These are phyloP conservation scores for Dichetophora obliterata DNA, from an alignment of 2,888 invertebrate species.

Conservation along the genomic window DNA sequence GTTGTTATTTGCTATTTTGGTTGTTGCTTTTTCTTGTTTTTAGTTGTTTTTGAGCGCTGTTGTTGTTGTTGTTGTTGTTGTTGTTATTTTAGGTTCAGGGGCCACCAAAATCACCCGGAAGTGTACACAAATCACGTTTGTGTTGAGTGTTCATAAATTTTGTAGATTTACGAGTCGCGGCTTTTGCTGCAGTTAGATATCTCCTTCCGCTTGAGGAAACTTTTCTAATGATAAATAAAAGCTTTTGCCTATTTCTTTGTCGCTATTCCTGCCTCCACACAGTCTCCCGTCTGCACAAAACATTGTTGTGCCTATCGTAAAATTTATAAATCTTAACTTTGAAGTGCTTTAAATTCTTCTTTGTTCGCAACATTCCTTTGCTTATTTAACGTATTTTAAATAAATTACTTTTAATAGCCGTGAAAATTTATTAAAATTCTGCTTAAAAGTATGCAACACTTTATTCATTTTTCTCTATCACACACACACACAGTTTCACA, in stretches of 20 bases:
- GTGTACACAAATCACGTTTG: conserved; percentile 20
- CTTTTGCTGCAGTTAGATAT: background rate
- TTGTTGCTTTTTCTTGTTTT: background rate
- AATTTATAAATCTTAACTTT: background rate
- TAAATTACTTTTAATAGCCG: background rate
- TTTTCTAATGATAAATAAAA: background rate
- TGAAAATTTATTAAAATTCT: background rate
- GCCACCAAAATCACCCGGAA: background rate
- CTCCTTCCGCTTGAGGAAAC: background rate
- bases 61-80: background rate
- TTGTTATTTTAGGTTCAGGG: background rate
- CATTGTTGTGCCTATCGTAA: background rate
- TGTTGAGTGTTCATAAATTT: conserved; percentile 23
- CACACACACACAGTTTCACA: background rate
- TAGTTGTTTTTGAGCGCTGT: background rate
- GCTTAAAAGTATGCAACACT: conserved; percentile 15
- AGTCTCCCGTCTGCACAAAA: conserved; percentile 34
- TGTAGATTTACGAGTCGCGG: conserved; percentile 15
- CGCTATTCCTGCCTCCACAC: conserved; percentile 1
- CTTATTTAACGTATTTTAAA: background rate
- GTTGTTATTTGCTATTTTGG: background rate
- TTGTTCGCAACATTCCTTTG: background rate
- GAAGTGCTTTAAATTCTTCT: background rate
- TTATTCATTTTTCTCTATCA: background rate
- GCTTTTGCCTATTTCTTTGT: conserved; percentile 8